Evolutionary conservation across 1,140 invertebrate genomes (phyloP), one percentile per base, ranked within the genome.

Genomic region (Lasaia peninsularis): DNA sequence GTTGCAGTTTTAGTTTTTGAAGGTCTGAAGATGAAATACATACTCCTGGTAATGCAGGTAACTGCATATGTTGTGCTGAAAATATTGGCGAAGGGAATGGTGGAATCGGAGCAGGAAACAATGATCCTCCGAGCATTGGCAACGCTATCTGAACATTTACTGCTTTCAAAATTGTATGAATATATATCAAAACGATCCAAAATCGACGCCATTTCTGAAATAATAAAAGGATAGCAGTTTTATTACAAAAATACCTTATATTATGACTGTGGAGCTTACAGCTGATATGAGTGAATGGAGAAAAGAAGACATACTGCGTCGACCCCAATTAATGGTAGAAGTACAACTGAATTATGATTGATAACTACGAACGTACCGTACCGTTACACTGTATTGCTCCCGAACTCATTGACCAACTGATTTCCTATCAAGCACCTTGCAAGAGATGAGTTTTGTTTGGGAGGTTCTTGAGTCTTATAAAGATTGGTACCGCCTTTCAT

Each of bases 1-100:
- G 14, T 16, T n/a, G 14, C 14, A 10, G 40, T 21, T 20, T 16
- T 4, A 11, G 9, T 21, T 6, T 21, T 10, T 20, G 10, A 48
- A 21, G n/a, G 20, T 48, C 40, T 2, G 40, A 11, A 16, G 11
- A 48, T 12, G 40, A 20, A 21, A 18, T 18, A n/a, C 16, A 20
- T 20, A 48, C 20, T 11, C 11, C 16, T 21, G 40, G 40, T 10
- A 48, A 20, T 2, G 18, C 16, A 32, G 56, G 60, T 9, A 62
- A 52, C 5, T 62, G 63, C 59, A 60, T 49, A 11, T 62, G 52
- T 35, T 18, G 40, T n/a, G 18, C 37, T 10, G 37, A 18, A 20
- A 48, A 48, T 11, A 48, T 48, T 57, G 62, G 51, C 11, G 52
- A 44, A 50, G 52, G 44, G 31, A 35, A 12, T 7, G 35, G 12